Conservation (phyloP, 2,797 vertebrate species). For the Steatocranus sp. region DNA sequence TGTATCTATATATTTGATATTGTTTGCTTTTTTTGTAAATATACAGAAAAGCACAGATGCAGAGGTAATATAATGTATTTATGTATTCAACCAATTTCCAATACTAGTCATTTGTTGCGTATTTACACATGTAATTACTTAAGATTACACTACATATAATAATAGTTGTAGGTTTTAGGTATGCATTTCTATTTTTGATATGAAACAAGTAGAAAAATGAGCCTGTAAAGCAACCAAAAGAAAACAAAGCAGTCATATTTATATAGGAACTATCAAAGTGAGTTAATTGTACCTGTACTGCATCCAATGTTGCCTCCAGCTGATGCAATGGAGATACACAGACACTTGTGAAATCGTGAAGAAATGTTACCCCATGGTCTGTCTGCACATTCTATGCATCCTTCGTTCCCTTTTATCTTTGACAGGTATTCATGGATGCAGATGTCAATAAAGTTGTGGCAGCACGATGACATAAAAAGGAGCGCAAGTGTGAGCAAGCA, state of each 20-base stretch:
- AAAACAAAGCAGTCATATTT: background rate
- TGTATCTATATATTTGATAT: background rate
- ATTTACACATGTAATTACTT: background rate
- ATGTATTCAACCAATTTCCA: background rate
- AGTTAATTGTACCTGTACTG: background rate
- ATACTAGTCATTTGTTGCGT: background rate
- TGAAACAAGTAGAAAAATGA: background rate
- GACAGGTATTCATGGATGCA: background rate
- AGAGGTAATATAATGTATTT: background rate
- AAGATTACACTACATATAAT: background rate
- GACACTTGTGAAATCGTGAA: accelerated
- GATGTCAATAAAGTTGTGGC: background rate
- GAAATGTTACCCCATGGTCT: background rate
- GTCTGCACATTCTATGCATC: background rate
- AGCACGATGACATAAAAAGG: background rate
- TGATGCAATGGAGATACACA: accelerated
- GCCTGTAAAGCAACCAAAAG: background rate
- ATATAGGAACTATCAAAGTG: background rate
- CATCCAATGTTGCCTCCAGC: background rate
- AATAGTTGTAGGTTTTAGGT: background rate
- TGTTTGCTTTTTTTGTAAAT: background rate
- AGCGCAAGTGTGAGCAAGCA: background rate
- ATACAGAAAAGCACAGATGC: background rate
- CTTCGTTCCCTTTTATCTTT: background rate
- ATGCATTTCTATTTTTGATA: background rate